Conservation (phyloP, 2,797 vertebrate species). For the Pipistrellus pipistrellus region DNA sequence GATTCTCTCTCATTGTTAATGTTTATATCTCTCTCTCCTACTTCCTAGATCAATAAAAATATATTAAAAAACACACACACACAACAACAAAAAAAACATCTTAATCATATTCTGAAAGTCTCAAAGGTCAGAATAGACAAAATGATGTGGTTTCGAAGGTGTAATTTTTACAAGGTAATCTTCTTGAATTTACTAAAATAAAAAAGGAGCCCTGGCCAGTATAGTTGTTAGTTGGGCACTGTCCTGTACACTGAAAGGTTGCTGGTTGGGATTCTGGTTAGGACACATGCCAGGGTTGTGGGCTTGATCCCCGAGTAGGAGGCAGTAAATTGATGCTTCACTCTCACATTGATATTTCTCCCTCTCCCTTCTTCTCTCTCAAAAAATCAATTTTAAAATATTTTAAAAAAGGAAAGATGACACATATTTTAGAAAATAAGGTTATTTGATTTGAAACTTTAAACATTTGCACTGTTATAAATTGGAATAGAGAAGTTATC, state of each 20-base stretch:
- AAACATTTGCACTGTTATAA: constrained; percentile 26
- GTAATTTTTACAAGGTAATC: constrained; percentile 18
- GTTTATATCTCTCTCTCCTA: no score
- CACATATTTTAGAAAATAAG: neutral
- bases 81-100: neutral
- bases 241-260: neutral
- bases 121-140: constrained; percentile 39
- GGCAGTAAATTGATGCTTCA: neutral
- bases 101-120: constrained; percentile 7
- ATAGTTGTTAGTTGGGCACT: neutral
- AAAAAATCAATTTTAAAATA: neutral
- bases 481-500: neutral
- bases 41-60: no score
- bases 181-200: constrained; percentile 24
- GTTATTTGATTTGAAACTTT: constrained; percentile 24
- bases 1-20: no score
- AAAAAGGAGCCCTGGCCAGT: neutral
- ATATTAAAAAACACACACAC: no score
- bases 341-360: neutral
- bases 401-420: neutral
- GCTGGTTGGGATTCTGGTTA: neutral
- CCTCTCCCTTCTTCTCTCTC: neutral
- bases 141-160: neutral
- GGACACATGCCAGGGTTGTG: neutral
- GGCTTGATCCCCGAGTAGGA: neutral